Evolutionary conservation across 2,797 vertebrate genomes (phyloP).

Genomic region (Heteromormyrus szaboi): DNA sequence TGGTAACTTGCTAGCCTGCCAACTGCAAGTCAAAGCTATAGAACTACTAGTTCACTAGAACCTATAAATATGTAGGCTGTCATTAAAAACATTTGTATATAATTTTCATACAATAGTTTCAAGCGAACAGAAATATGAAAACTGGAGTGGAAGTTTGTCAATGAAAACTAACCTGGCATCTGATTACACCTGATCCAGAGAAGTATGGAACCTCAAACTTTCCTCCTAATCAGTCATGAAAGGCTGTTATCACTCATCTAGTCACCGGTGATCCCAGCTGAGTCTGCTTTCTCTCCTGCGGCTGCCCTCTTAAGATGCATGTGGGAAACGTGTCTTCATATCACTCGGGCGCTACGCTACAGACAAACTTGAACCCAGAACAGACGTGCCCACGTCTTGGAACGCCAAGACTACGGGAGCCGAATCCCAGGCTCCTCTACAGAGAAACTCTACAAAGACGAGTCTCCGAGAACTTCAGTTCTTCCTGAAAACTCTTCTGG

Average conservation of each 20-base stretch:
- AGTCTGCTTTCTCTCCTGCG: not conserved
- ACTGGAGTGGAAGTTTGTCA: not conserved
- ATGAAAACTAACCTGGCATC: not conserved
- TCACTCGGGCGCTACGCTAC: not conserved
- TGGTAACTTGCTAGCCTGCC: not conserved
- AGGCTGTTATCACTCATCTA: not conserved
- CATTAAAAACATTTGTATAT: not conserved
- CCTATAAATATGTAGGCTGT: not conserved
- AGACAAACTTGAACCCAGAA: not conserved
- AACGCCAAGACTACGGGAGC: not conserved
- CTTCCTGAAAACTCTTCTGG: not conserved
- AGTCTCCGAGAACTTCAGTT: not conserved
- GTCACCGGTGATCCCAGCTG: not conserved
- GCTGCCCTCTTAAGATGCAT: not conserved
- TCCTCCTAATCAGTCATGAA: not conserved
- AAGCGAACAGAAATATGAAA: not conserved
- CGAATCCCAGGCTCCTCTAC: not conserved
- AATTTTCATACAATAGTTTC: not conserved
- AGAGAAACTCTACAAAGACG: not conserved
- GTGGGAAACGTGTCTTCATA: not conserved
- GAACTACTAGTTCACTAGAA: not conserved
- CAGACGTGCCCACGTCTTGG: not conserved
- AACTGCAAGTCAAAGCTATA: not conserved
- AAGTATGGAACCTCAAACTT: not conserved
- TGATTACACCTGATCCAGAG: not conserved